Evolutionary conservation across 1,140 invertebrate species (phyloP).

Genomic region (Probaryconus sp.): DNA sequence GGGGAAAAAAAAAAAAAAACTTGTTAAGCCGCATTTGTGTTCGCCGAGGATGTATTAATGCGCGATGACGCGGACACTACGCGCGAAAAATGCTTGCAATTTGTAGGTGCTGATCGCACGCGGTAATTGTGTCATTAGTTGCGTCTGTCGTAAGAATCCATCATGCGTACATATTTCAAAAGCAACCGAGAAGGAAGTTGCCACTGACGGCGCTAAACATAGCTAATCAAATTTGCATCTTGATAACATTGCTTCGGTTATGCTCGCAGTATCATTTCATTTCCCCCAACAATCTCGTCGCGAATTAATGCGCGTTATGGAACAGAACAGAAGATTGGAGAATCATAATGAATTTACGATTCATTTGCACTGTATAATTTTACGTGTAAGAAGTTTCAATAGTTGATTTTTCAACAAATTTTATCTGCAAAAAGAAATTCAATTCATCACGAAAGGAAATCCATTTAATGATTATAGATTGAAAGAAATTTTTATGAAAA

Average conservation of each 20-base stretch:
- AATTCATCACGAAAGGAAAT: too few species aligned
- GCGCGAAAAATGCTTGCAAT: constrained; percentile 34
- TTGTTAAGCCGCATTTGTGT: neutral
- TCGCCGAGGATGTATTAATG: constrained; percentile 1
- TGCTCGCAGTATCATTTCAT: constrained; percentile 41
- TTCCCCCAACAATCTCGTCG: constrained; percentile 8
- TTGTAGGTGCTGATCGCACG: constrained; percentile 45
- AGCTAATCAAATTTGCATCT: constrained; percentile 67
- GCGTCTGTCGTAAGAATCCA: constrained; percentile 46
- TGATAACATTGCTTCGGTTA: constrained; percentile 29
- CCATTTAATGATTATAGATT: too few species aligned
- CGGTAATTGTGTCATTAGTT: constrained; percentile 45
- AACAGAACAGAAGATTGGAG: too few species aligned
- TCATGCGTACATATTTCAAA: constrained; percentile 46
- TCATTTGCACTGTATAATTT: too few species aligned
- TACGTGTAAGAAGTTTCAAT: too few species aligned
- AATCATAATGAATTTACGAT: too few species aligned
- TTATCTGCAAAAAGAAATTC: too few species aligned
- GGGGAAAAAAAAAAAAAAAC: constrained; percentile 11
- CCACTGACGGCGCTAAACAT: constrained; percentile 62
- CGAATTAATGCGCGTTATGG: constrained; percentile 14
- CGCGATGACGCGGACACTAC: neutral
- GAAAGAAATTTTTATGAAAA: too few species aligned
- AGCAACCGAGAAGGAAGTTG: constrained; percentile 55
- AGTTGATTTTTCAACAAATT: too few species aligned